Percentiles rank a stretch among this genome's conserved stretches.
Evolutionary conservation across 2,888 invertebrate genomes (phyloP).

Genomic region (Anoplius nigerrimus): DNA sequence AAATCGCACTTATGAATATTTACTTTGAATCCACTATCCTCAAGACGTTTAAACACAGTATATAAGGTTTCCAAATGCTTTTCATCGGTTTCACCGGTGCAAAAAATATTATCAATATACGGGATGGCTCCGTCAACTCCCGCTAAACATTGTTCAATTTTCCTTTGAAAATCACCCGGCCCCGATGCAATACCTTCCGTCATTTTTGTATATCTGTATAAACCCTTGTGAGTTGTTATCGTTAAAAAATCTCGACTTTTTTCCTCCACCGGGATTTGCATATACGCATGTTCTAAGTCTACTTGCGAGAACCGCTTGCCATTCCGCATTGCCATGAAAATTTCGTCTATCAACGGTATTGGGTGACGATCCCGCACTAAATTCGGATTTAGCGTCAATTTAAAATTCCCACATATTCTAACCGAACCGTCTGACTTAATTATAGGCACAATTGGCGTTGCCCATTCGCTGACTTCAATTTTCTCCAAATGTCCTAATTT

Average conservation of each 20-base stretch:
- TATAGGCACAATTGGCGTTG: constrained; percentile 63
- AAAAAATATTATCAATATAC: constrained; percentile 27
- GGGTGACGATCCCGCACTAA: constrained; percentile 56
- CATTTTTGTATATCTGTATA: constrained; percentile 32
- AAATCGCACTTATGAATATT: constrained; percentile 53
- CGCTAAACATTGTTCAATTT: constrained; percentile 26
- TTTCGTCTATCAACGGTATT: constrained; percentile 50
- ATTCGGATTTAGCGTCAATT: constrained; percentile 55
- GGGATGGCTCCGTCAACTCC: constrained; percentile 6
- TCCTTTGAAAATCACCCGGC: constrained; percentile 32
- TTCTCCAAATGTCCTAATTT: too few relatives aligned
- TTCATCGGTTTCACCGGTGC: constrained; percentile 4
- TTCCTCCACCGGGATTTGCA: constrained; percentile 30
- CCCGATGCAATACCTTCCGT: constrained; percentile 37
- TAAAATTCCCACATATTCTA: constrained; percentile 55
- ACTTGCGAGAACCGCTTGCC: constrained; percentile 54
- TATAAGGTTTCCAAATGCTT: constrained; percentile 12
- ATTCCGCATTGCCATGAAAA: constrained; percentile 52
- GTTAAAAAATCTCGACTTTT: constrained; percentile 25
- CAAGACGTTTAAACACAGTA: constrained; percentile 16
- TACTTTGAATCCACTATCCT: constrained; percentile 14
- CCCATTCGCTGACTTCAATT: too few relatives aligned
- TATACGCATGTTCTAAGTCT: constrained; percentile 39
- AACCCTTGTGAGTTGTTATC: constrained; percentile 36
- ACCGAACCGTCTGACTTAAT: constrained; percentile 53